Evolutionary conservation across 2,797 vertebrate genomes (phyloP), one percentile per base, ranked within the genome.

Genomic region (Molossus alvarezi): DNA sequence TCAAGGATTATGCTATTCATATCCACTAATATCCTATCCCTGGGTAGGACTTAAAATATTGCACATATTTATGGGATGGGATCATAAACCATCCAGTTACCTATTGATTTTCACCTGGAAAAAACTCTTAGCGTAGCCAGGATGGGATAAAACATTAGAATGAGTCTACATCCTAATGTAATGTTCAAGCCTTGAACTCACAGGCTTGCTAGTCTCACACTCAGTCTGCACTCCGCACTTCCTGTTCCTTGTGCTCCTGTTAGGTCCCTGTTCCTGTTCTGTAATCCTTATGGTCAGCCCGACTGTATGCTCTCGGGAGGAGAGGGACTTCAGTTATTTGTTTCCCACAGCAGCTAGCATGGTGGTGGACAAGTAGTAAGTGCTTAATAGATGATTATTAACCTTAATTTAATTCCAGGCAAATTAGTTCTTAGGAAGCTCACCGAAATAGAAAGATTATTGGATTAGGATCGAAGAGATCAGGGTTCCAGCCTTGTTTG

Each of bases 371-470:
- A 86, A 90, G 67, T 29, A 67, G 23, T 88, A 85, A 85, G 62
- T 81, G 18, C 12, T 94, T 62, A 95, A 27, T 71, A 87, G 67
- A 60, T 76, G 29, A 88, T 75, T 58, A 79, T 95, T 84, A 73
- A 64, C 88, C 27, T 79, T 92, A 33, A 45, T 64, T 79, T 55
- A 58, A 93, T 51, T 88, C 13, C 14, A 73, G 81, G 72, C 33
- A 90, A 82, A 72, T 89, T 67, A 81, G 55, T 69, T 91, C 8
- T 91, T 53, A n/a, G 18, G 57, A 86, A 94, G 76, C 14, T 89
- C 57, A 81, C 69, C 20, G 58, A 60, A 60, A 60, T 27, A 93
- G 33, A 77, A 83, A 53, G 18, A 64, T 13, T 48, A 65, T 3
- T 82, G 57, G 29, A 76, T 73, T 73, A 80, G 91, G 33, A 45